These are phyloP conservation scores for Lasius fuliginosus DNA, from an alignment of 2,888 invertebrate species.

Conservation along the genomic window DNA sequence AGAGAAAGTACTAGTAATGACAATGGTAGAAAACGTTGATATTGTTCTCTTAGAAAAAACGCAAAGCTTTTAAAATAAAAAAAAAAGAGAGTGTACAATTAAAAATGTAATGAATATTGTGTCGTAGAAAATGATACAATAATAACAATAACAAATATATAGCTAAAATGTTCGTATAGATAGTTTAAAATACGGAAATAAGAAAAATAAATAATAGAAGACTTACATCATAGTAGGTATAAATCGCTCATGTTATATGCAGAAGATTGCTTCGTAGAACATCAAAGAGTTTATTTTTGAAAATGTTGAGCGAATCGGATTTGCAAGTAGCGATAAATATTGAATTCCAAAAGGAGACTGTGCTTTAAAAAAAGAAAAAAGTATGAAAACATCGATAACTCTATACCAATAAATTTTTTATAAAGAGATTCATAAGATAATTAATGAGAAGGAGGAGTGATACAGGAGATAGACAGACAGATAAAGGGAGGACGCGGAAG, in stretches of 20 bases:
- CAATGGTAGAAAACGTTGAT: background rate
- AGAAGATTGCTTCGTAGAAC: background rate
- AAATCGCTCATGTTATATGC: background rate
- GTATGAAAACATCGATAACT: background rate
- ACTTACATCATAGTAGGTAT: background rate
- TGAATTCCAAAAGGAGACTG: background rate
- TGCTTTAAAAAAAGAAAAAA: background rate
- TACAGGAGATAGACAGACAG: background rate
- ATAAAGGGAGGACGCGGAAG: background rate
- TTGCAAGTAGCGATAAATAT: constrained; percentile 7
- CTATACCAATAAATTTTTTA: background rate
- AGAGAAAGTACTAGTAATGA: background rate
- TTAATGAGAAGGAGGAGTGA: constrained; percentile 15
- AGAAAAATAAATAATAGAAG: background rate
- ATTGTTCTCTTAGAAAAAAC: background rate
- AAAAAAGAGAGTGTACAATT: background rate
- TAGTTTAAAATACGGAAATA: background rate
- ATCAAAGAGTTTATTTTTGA: background rate
- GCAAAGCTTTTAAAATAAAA: background rate
- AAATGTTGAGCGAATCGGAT: background rate
- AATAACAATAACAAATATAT: background rate
- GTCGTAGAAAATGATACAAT: background rate
- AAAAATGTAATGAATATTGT: background rate
- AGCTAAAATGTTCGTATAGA: background rate
- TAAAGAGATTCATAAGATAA: background rate